phyloP scores from a whole-genome alignment of 30 jellyfish, hydroid and myxozoan genomes.

The Pseudorhiza aurosa region DNA sequence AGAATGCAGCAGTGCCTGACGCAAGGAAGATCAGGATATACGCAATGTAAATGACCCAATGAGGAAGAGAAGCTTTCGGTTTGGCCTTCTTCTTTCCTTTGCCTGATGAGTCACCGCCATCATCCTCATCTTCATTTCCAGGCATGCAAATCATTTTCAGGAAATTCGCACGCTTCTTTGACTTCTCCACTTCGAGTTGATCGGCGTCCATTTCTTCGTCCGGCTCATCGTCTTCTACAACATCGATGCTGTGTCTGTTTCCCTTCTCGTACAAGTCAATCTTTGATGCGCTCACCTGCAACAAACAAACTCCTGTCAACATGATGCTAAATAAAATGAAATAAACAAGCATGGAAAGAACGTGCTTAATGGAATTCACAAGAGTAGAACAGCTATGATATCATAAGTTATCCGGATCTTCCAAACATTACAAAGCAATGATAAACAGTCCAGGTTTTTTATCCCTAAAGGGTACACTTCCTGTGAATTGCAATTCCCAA shows the following conservation, averaged over 20 bases:
- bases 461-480: too few relatives aligned
- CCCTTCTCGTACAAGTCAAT: background rate
- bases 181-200: conserved; percentile 19
- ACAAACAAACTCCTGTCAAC: too few relatives aligned
- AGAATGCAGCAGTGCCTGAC: conserved; percentile 79
- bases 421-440: too few relatives aligned
- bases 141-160: conserved; percentile 79
- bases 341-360: too few relatives aligned
- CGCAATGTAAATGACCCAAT: conserved; percentile 91
- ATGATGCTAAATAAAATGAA: too few relatives aligned
- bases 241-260: background rate
- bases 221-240: background rate
- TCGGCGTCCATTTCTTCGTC: conserved; percentile 10
- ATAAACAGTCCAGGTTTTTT: too few relatives aligned
- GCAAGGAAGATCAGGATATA: conserved; percentile 67
- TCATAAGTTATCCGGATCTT: too few relatives aligned
- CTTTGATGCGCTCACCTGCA: conserved; percentile 25
- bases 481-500: too few relatives aligned
- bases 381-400: too few relatives aligned
- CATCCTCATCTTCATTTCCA: conserved; percentile 84
- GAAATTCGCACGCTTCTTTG: conserved; percentile 64
- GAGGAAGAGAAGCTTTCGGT: conserved; percentile 72
- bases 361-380: too few relatives aligned
- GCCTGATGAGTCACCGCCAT: conserved; percentile 37
- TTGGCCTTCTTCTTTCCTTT: conserved; percentile 70